phyloP scores from a whole-genome alignment of 2,113 vertebrate genomes.

The Nymphicus hollandicus region DNA sequence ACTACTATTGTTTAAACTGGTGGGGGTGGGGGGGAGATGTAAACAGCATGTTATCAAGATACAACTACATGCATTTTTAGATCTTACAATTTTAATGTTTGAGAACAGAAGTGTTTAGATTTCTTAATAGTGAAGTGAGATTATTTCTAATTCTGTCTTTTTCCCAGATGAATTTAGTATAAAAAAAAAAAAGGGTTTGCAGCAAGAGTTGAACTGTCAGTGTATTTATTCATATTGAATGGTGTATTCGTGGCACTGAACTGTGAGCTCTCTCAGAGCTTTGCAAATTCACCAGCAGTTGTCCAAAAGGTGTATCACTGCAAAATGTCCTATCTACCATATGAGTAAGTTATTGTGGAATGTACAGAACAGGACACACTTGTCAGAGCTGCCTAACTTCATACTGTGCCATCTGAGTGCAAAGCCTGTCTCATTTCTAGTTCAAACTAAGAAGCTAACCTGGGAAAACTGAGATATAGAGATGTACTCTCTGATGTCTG shows the following conservation, averaged over 20 bases:
- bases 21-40: not conserved
- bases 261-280: not conserved
- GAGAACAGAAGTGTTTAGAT: not conserved
- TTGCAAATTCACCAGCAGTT: not conserved
- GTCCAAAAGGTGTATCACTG: not conserved
- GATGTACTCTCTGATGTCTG: not conserved
- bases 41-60: not conserved
- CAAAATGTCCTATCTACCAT: not conserved
- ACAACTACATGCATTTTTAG: not conserved
- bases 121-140: not conserved
- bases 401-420: not conserved
- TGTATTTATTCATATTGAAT: not conserved
- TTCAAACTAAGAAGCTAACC: not conserved
- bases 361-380: not conserved
- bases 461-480: not conserved
- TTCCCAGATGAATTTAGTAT: not conserved
- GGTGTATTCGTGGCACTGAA: not conserved
- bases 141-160: not conserved
- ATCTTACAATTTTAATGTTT: not conserved
- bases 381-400: not conserved
- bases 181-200: not conserved
- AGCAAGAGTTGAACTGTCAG: not conserved
- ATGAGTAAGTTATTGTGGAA: not conserved
- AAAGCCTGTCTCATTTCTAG: not conserved
- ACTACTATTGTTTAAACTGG: constrained; percentile 15